Base-by-base conservation (phyloP, 1,140 invertebrate genomes). In the Drosophila albomicans region DNA sequence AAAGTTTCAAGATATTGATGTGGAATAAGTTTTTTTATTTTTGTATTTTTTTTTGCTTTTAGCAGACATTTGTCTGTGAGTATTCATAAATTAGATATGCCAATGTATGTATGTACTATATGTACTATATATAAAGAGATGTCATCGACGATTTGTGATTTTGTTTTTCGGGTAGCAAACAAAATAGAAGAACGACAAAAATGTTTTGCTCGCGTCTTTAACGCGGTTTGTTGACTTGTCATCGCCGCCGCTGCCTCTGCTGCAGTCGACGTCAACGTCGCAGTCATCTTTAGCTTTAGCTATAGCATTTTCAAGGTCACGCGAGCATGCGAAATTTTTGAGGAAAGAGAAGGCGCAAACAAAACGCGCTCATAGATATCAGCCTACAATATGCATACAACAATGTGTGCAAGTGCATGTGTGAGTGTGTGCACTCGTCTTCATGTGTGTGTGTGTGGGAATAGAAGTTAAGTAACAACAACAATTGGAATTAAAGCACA, bases 251-350 rank as follows among this genome's bases (percentile, higher is more conserved):
- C 41, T 49, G 51, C 66, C 20, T 20, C 20, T 20, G 46, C 3
- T 16, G 15, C n/a, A 35, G 70, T 11, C 35, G 13, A 13, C 67
- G 61, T 5, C n/a, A 20, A 59, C 54, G 54, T 51, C 48, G 38
- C 35, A 15, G 41, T 28, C 46, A 63, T 54, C 64, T 57, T 71
- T 49, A 65, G 62, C 13, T 58, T 30, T 66, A 32, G 62, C 70
- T 61, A 69, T 48, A 69, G 38, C 52, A 73, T 30, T 62, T 61
- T 74, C 65, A 74, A 74, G 71, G 71, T 62, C 71, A 74, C 20
- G 46, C 38, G 64, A 52, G 59, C 69, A 72, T 72, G 63, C 63
- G 71, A 74, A 74, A 74, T 41, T 56, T 74, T 48, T 10, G 57
- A 6, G 5, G 25, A 45, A 41, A 52, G 28, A n/a, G 41, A 8